Percentiles rank a stretch among this genome's conserved stretches.
phyloP scores from a whole-genome alignment of 2,888 invertebrate species.

The Limnephilus marmoratus region DNA sequence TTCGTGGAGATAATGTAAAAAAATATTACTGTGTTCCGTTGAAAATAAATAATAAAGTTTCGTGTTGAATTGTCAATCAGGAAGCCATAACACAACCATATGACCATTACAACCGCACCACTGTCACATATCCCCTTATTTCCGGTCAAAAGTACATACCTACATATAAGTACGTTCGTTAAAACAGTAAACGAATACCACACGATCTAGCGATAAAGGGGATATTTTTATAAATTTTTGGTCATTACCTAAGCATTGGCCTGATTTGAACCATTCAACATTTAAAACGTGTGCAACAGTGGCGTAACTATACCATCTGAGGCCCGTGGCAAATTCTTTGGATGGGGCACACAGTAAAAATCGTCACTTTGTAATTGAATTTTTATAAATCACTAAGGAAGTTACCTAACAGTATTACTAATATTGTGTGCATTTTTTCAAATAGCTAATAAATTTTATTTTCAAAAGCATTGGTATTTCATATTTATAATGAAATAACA shows the following conservation, averaged over 20 bases:
- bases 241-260: background rate
- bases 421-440: too few relatives aligned
- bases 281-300: too few relatives aligned
- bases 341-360: too few relatives aligned
- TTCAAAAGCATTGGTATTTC: too few relatives aligned
- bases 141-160: background rate
- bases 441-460: too few relatives aligned
- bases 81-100: background rate
- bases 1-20: too few relatives aligned
- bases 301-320: too few relatives aligned
- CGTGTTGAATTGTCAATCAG: background rate
- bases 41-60: background rate
- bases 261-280: background rate
- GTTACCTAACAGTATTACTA: too few relatives aligned
- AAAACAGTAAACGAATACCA: background rate
- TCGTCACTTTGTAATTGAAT: too few relatives aligned
- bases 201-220: background rate
- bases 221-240: background rate
- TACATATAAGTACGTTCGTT: background rate
- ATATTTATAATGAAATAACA: too few relatives aligned
- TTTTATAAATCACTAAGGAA: too few relatives aligned
- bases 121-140: background rate
- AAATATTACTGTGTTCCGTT: background rate
- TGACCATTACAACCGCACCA: background rate
- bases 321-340: too few relatives aligned